These are phyloP conservation scores for Agrypnus murinus DNA, from an alignment of 2,888 invertebrate genomes.

Conservation along the genomic window DNA sequence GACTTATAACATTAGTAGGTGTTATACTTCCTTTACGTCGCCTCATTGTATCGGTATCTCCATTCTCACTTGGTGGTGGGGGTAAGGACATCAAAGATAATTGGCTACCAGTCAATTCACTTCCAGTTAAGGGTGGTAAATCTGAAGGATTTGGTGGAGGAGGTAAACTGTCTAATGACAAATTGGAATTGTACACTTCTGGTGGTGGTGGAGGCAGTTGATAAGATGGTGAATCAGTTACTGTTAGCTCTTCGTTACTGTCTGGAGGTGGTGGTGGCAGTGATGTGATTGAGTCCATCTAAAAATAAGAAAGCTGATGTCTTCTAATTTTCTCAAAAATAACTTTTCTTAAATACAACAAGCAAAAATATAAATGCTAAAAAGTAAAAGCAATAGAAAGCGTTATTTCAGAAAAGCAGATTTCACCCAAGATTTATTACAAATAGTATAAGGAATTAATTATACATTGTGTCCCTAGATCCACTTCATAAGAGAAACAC, in stretches of 20 bases:
- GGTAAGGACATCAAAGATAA: slow-evolving; percentile 82
- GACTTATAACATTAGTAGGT: slow-evolving; percentile 70
- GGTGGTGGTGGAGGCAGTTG: slow-evolving; percentile 84
- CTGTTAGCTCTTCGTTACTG: slow-evolving; percentile 69
- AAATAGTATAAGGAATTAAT: too few relatives aligned
- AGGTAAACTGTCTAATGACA: slow-evolving; percentile 87
- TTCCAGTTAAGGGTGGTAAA: slow-evolving; percentile 72
- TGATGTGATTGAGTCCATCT: slow-evolving; percentile 75
- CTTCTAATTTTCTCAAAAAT: too few relatives aligned
- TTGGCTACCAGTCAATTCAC: slow-evolving; percentile 81
- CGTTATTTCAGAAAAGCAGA: too few relatives aligned
- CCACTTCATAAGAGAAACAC: too few relatives aligned
- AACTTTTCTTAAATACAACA: too few relatives aligned
- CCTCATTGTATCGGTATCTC: slow-evolving; percentile 69
- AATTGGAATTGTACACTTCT: slow-evolving; percentile 84
- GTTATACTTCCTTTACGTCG: slow-evolving; percentile 70
- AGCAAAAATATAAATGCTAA: too few relatives aligned
- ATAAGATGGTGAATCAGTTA: slow-evolving; percentile 70
- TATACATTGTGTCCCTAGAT: too few relatives aligned
- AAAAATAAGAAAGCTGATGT: slow-evolving; percentile 56
- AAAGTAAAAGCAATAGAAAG: too few relatives aligned
- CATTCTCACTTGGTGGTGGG: slow-evolving; percentile 75
- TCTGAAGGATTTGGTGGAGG: slow-evolving; percentile 83
- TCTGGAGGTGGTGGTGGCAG: slow-evolving; percentile 73
- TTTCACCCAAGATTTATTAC: too few relatives aligned